A percentile compares a stretch with the other conserved stretches of the same genome.
These are phyloP conservation scores for Turdus rufiventris DNA, from an alignment of 2,113 vertebrate genomes.

Conservation along the genomic window DNA sequence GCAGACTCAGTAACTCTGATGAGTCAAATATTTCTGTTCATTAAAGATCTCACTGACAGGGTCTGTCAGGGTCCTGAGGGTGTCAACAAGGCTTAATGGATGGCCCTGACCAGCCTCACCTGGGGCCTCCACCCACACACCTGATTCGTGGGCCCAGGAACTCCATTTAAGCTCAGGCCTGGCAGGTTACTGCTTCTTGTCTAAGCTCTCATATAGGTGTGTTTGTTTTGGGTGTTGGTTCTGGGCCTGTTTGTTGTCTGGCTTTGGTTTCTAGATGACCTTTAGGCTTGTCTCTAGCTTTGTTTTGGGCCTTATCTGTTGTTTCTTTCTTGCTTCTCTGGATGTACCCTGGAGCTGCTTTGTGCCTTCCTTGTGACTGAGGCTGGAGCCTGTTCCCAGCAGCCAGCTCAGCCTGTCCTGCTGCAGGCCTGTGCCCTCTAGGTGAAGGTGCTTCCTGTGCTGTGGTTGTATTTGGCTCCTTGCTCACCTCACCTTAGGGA, in stretches of 20 bases:
- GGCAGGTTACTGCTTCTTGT: rapidly evolving
- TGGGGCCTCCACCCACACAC: background rate
- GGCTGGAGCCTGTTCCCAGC: background rate
- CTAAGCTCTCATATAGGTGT: rapidly evolving
- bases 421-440: rapidly evolving
- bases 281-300: rapidly evolving
- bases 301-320: rapidly evolving
- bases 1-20: background rate
- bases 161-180: background rate
- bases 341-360: rapidly evolving
- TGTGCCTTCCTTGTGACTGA: rapidly evolving
- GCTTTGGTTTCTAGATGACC: rapidly evolving
- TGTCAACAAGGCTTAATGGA: background rate
- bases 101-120: background rate
- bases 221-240: rapidly evolving
- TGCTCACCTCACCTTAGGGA: background rate
- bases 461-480: background rate
- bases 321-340: rapidly evolving
- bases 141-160: background rate
- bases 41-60: background rate
- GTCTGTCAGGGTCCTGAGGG: background rate
- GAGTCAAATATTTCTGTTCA: background rate
- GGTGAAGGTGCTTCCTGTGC: rapidly evolving
- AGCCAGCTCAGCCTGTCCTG: background rate
- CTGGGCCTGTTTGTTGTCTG: rapidly evolving